Conservation (phyloP, 2,113 vertebrate species). For the Anarhynchus alexandrinus region DNA sequence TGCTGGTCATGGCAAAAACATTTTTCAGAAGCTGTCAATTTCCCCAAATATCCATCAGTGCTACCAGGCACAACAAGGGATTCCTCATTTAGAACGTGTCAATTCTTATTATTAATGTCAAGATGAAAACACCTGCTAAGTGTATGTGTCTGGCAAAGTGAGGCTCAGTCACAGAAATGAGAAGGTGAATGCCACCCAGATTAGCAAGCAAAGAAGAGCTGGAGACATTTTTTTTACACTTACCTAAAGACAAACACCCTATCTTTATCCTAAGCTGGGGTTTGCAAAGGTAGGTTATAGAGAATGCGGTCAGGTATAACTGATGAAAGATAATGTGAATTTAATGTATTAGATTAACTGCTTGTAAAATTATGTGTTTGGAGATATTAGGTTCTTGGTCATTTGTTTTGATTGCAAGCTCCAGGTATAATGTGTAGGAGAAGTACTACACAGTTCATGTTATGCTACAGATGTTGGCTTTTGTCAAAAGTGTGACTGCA, state of each 20-base stretch:
- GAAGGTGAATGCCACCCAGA: not conserved
- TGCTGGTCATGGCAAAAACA: slow-evolving; percentile 64
- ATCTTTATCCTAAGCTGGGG: not conserved
- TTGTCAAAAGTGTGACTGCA: not conserved
- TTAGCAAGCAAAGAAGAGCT: not conserved
- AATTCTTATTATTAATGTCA: slow-evolving; percentile 70
- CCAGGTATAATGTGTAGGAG: not conserved
- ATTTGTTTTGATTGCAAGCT: not conserved
- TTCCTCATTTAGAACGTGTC: slow-evolving; percentile 68
- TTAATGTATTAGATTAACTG: not conserved
- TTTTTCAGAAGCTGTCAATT: slow-evolving; percentile 68
- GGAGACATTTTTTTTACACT: not conserved
- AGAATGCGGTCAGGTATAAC: not conserved
- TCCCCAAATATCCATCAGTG: slow-evolving; percentile 63
- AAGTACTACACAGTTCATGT: not conserved
- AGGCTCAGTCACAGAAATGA: slow-evolving; percentile 12
- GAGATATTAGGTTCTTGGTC: not conserved
- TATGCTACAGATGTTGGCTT: not conserved
- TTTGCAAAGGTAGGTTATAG: not conserved
- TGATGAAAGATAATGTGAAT: not conserved
- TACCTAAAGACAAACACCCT: not conserved
- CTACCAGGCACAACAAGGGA: slow-evolving; percentile 49
- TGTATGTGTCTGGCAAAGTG: slow-evolving; percentile 17
- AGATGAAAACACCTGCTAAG: slow-evolving; percentile 62
- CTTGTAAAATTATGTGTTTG: not conserved